Conservation (phyloP, 2,113 vertebrate species). For the Patagioenas fasciata region DNA sequence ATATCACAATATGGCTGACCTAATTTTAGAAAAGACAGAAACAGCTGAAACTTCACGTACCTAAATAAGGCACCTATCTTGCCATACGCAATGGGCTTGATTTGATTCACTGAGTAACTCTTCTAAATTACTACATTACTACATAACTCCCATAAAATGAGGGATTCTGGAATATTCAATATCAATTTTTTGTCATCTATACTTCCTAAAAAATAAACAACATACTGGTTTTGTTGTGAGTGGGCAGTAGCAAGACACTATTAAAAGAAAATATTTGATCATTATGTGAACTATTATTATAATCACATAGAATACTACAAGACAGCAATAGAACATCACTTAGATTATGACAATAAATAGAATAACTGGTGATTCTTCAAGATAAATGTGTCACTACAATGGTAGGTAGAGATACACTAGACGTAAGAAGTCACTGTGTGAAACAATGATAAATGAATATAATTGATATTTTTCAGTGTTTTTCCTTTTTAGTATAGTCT, state of each 20-base stretch:
- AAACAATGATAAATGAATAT: neutral
- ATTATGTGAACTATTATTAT: neutral
- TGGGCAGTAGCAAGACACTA: neutral
- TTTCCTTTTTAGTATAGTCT: neutral
- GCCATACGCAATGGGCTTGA: neutral
- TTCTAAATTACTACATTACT: neutral
- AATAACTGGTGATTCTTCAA: neutral
- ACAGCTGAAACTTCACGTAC: neutral
- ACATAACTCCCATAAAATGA: neutral
- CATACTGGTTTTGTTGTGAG: neutral
- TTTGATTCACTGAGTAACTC: neutral
- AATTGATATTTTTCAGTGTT: neutral
- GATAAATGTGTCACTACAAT: neutral
- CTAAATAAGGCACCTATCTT: neutral
- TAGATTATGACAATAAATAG: neutral
- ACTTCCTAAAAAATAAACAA: slow-evolving; percentile 14
- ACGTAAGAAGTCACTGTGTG: neutral
- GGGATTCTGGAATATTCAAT: neutral
- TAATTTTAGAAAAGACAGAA: slow-evolving; percentile 29
- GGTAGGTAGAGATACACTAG: neutral
- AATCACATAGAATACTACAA: neutral
- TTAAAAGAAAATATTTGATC: neutral
- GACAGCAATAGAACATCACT: neutral
- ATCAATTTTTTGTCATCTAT: neutral
- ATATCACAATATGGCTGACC: neutral